Evolutionary conservation across 2,113 vertebrate species (phyloP).

Genomic region (Odontophorus gujanensis): DNA sequence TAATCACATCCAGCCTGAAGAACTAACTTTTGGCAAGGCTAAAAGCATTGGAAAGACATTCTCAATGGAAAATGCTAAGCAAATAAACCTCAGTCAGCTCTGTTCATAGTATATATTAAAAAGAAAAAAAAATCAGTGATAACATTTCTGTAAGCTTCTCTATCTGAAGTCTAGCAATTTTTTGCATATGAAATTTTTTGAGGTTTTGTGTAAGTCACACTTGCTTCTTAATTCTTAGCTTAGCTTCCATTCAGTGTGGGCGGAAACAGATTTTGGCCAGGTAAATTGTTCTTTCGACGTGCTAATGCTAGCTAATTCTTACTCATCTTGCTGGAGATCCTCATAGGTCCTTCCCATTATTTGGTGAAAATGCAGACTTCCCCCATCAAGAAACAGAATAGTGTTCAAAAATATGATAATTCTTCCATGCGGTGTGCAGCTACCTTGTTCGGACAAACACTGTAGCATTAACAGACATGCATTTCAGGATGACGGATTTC

Average conservation of each 20-base stretch:
- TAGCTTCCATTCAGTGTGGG: neutral
- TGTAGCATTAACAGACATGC: rapidly evolving
- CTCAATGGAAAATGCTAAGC: neutral
- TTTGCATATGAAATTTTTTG: neutral
- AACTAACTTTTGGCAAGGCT: neutral
- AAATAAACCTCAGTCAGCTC: neutral
- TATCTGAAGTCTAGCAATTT: neutral
- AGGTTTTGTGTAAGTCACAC: neutral
- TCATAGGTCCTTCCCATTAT: neutral
- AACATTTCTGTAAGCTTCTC: neutral
- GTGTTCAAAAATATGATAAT: neutral
- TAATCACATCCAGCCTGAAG: neutral
- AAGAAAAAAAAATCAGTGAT: neutral
- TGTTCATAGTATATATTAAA: neutral
- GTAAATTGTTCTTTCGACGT: neutral
- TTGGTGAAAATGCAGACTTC: neutral
- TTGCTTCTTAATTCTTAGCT: neutral
- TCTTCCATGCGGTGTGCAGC: neutral
- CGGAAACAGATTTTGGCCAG: neutral
- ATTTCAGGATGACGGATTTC: neutral
- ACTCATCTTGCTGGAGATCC: neutral
- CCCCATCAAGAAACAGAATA: neutral
- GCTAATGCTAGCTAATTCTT: neutral
- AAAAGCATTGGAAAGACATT: neutral
- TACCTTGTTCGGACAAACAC: neutral